Percentiles rank a stretch among this genome's conserved stretches.
Evolutionary conservation across 2,888 invertebrate species (phyloP).

Genomic region (Steinernema scapterisci): DNA sequence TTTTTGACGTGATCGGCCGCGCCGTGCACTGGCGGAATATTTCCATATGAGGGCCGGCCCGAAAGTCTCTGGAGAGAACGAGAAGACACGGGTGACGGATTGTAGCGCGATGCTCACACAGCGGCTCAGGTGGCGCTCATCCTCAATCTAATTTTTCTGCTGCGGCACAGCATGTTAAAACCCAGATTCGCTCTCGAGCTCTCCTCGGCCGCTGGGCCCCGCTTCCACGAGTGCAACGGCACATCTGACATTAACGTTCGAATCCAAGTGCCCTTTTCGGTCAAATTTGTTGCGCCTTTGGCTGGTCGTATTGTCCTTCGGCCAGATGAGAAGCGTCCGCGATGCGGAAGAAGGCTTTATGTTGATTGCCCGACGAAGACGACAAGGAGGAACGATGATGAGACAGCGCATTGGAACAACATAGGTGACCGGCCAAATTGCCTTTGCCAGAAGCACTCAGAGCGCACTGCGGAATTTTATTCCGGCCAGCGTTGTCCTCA

Average conservation of each 20-base stretch:
- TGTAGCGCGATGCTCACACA: neutral
- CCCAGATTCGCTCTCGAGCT: neutral
- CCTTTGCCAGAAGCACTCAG: slow-evolving; percentile 28
- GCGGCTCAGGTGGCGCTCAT: slow-evolving; percentile 31
- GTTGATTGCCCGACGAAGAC: slow-evolving; percentile 22
- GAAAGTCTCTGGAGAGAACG: slow-evolving; percentile 5
- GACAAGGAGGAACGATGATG: slow-evolving; percentile 28
- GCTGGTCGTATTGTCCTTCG: neutral
- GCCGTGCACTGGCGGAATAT: neutral
- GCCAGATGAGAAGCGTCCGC: slow-evolving; percentile 29
- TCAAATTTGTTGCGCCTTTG: slow-evolving; percentile 27
- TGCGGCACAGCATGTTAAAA: neutral
- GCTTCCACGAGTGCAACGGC: neutral
- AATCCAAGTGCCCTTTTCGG: slow-evolving; percentile 29
- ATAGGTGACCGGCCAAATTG: slow-evolving; percentile 32
- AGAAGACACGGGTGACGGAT: neutral
- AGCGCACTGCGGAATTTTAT: neutral
- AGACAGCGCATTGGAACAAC: slow-evolving; percentile 10
- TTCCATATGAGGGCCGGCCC: neutral
- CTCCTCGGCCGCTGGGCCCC: neutral
- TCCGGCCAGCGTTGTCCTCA: neutral
- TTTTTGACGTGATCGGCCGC: neutral
- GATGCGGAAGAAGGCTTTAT: slow-evolving; percentile 30
- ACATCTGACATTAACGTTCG: slow-evolving; percentile 3
- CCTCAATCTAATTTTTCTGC: slow-evolving; percentile 19